Evolutionary conservation across 1,140 invertebrate genomes (phyloP), one percentile per base, ranked within the genome.

Genomic region (Brachionus manjavacas): DNA sequence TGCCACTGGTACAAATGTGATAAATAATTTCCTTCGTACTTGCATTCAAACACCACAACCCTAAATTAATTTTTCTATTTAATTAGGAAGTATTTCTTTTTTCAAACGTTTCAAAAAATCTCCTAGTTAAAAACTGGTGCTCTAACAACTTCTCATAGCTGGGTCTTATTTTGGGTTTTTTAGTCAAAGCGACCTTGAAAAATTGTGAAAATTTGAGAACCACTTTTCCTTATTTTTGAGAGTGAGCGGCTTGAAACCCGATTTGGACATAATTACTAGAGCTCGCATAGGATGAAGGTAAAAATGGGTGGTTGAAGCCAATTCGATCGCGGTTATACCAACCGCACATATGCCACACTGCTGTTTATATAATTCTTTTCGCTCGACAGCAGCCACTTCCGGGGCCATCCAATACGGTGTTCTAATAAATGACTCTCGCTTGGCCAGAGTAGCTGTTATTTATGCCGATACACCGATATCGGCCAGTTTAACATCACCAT

Each of bases 281-380:
- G 95, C 97, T 86, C 91, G 92, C 95, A 99, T 99, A 2, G 97
- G 98, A 92, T 99, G 97, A 49, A 99, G 91, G 90, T 99, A 97
- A 91, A 99, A 95, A 99, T 98, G 0, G 98, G 98, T 66, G 98
- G 98, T 88, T 99, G 96, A 46, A 99, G 91, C 97, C 86, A 99
- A 92, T 91, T 99, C 98, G 87, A 99, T 99, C 52, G 96, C 94
- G 31, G 97, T 99, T 84, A 99, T 98, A 78, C 98, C 98, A 86
- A 97, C 95, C 25, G 97, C 97, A 97, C 97, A 99, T 87, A 99
- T 98, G 92, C 99, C 98, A 93, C 97, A 99, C 86, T 98, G 93
- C 88, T 99, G 96, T 90, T 99, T 98, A 88, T 99, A 99, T 68
- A 97, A 97, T 84, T 97, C 97, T 90, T 98, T 98, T 80, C 96